phyloP scores from a whole-genome alignment of 2,888 invertebrate genomes.

The Gastrophysa polygoni region DNA sequence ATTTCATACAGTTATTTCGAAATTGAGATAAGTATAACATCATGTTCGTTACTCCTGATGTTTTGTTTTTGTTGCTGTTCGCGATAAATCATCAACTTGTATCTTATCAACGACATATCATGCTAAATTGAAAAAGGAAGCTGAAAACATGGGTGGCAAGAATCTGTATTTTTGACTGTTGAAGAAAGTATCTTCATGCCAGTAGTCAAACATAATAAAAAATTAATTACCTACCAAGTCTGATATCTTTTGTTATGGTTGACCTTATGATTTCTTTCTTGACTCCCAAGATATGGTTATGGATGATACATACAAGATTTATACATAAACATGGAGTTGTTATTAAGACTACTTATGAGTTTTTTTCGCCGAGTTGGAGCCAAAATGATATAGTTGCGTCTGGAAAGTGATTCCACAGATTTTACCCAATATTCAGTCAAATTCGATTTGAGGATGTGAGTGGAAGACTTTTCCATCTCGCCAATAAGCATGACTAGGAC shows the following conservation, averaged over 20 bases:
- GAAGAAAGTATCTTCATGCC: not conserved
- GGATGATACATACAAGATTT: slow-evolving; percentile 11
- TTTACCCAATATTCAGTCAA: no score
- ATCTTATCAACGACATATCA: not conserved
- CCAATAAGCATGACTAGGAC: no score
- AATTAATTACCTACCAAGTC: slow-evolving; percentile 26
- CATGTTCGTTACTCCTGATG: no score
- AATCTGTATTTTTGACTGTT: slow-evolving; percentile 14
- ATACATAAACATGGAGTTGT: slow-evolving; percentile 20
- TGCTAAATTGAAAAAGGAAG: not conserved
- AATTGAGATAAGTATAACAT: no score
- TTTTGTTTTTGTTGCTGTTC: not conserved
- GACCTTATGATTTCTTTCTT: slow-evolving; percentile 18
- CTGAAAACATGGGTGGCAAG: slow-evolving; percentile 19
- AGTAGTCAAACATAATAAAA: slow-evolving; percentile 15
- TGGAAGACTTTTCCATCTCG: no score
- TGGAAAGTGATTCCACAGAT: not conserved
- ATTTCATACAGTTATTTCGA: no score
- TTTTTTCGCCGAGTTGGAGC: slow-evolving; percentile 10
- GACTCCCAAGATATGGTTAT: slow-evolving; percentile 20
- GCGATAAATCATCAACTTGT: not conserved
- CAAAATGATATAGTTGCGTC: not conserved
- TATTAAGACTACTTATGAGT: slow-evolving; percentile 12
- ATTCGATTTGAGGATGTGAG: no score
- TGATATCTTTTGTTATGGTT: slow-evolving; percentile 23